Percentiles rank a stretch among this genome's conserved stretches.
Evolutionary conservation across 1,140 invertebrate species (phyloP).

Genomic region (Euglossa dilemma): DNA sequence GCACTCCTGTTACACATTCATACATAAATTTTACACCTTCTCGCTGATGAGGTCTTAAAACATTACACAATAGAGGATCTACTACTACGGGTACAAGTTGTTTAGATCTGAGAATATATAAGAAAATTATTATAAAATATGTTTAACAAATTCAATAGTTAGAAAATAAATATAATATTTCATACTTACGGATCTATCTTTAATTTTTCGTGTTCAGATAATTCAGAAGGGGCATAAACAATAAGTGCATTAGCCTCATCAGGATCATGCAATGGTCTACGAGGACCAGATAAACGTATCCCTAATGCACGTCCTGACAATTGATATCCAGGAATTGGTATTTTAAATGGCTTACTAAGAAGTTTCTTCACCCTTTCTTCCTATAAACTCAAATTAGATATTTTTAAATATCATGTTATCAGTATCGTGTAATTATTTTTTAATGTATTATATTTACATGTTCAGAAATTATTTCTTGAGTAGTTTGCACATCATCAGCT

Average conservation of each 20-base stretch:
- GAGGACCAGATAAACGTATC: slow-evolving; percentile 86
- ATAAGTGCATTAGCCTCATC: slow-evolving; percentile 96
- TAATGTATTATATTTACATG: slow-evolving; percentile 75
- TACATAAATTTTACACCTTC: slow-evolving; percentile 99
- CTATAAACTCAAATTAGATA: slow-evolving; percentile 79
- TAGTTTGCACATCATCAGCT: slow-evolving; percentile 70
- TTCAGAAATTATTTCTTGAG: slow-evolving; percentile 76
- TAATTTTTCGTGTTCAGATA: slow-evolving; percentile 92
- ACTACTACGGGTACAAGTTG: slow-evolving; percentile 84
- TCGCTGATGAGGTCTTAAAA: slow-evolving; percentile 98
- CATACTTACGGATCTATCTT: slow-evolving; percentile 86
- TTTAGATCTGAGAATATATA: slow-evolving; percentile 69
- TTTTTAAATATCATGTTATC: slow-evolving; percentile 6
- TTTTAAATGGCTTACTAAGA: slow-evolving; percentile 95
- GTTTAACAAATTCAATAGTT: not conserved
- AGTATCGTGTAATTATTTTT: not conserved
- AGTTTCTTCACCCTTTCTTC: slow-evolving; percentile 92
- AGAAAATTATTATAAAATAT: slow-evolving; percentile 6
- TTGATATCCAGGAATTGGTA: slow-evolving; percentile 96
- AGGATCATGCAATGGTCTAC: slow-evolving; percentile 95
- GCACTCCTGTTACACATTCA: slow-evolving; percentile 97
- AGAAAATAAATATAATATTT: not conserved
- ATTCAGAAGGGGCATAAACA: slow-evolving; percentile 92
- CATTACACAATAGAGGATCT: slow-evolving; percentile 94
- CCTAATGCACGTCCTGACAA: slow-evolving; percentile 89